These are phyloP conservation scores for Orthosia cruda DNA, from an alignment of 2,888 invertebrate genomes.

Conservation along the genomic window DNA sequence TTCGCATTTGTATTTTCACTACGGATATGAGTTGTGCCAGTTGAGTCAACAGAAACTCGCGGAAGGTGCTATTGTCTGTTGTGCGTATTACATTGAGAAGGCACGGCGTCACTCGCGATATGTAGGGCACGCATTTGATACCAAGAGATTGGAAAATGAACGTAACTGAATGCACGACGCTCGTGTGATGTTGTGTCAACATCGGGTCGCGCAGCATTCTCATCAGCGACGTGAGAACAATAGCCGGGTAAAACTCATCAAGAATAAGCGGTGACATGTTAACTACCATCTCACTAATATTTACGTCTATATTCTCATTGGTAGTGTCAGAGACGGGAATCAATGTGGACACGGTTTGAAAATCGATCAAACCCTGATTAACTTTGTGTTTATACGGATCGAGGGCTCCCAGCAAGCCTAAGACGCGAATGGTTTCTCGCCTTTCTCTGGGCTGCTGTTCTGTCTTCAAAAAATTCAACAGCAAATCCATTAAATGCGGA, in stretches of 20 bases:
- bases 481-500: slow-evolving; percentile 97
- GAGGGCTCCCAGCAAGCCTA: slow-evolving; percentile 98
- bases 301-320: slow-evolving; percentile 91
- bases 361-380: slow-evolving; percentile 97
- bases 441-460: slow-evolving; percentile 97
- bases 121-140: slow-evolving; percentile 98
- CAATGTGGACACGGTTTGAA: slow-evolving; percentile 95
- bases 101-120: slow-evolving; percentile 97
- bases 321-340: slow-evolving; percentile 95
- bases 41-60: slow-evolving; percentile 98
- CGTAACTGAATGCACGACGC: slow-evolving; percentile 98
- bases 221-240: slow-evolving; percentile 99
- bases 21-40: slow-evolving; percentile 98
- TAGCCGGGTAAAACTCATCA: slow-evolving; percentile 99
- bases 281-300: slow-evolving; percentile 98
- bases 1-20: slow-evolving; percentile 99
- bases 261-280: slow-evolving; percentile 97
- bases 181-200: slow-evolving; percentile 97
- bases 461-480: slow-evolving; percentile 98
- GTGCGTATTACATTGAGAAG: slow-evolving; percentile 97
- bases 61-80: slow-evolving; percentile 95
- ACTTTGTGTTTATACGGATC: slow-evolving; percentile 99
- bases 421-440: slow-evolving; percentile 97
- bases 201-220: slow-evolving; percentile 98
- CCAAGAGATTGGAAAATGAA: slow-evolving; percentile 99